phyloP scores from a whole-genome alignment of 2,888 invertebrate species.

The Synergus gifuensis region DNA sequence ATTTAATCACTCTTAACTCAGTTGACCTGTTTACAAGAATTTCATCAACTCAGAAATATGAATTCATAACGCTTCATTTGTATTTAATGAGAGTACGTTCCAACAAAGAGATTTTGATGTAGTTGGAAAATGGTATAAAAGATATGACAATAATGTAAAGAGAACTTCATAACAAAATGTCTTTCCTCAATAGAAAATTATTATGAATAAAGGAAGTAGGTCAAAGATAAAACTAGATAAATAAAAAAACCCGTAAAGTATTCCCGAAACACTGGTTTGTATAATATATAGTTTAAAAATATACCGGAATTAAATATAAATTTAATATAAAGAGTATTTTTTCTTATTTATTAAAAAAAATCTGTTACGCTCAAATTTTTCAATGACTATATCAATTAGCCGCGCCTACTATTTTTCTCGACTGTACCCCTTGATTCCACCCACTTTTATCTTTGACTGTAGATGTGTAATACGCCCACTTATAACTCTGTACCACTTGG shows the following conservation, averaged over 20 bases:
- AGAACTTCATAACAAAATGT: conserved; percentile 18
- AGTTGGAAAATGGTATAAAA: conserved; percentile 22
- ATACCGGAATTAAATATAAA: not conserved
- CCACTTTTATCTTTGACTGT: too few species aligned
- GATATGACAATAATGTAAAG: conserved; percentile 24
- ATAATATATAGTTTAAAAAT: not conserved
- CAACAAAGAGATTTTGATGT: conserved; percentile 24
- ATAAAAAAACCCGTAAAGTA: not conserved
- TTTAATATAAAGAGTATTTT: too few species aligned
- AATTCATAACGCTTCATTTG: conserved; percentile 9
- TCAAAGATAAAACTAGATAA: not conserved
- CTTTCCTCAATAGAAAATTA: conserved; percentile 4
- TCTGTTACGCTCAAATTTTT: too few species aligned
- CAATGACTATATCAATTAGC: too few species aligned
- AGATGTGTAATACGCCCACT: too few species aligned
- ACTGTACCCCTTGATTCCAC: too few species aligned
- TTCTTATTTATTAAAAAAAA: too few species aligned
- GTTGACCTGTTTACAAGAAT: not conserved
- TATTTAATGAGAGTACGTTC: conserved; percentile 25
- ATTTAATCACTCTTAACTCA: too few species aligned
- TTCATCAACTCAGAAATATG: not conserved
- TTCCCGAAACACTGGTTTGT: not conserved
- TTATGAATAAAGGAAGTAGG: conserved; percentile 15
- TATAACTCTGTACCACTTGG: too few species aligned
- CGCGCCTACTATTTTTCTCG: too few species aligned